These are phyloP conservation scores for Aphodius granarius DNA, from an alignment of 2,888 invertebrate genomes.

Conservation along the genomic window DNA sequence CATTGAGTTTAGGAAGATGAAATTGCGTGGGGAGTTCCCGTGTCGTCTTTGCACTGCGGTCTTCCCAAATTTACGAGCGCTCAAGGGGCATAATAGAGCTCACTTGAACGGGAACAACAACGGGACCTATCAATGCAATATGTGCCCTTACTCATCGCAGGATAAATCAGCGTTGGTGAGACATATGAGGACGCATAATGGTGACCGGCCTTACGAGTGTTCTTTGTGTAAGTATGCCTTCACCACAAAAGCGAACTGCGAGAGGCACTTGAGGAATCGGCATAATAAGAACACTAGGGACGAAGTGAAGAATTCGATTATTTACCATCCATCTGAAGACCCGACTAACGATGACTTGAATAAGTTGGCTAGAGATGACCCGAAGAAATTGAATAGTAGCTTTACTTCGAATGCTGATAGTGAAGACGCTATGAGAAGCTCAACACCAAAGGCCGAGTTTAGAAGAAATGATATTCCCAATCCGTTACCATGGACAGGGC, in stretches of 20 bases:
- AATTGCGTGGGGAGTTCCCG: slow-evolving; percentile 84
- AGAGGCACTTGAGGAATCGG: slow-evolving; percentile 89
- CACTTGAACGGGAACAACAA: slow-evolving; percentile 76
- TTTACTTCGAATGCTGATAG: slow-evolving; percentile 30
- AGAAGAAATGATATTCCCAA: slow-evolving; percentile 19
- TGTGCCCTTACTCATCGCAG: slow-evolving; percentile 86
- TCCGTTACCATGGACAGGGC: slow-evolving; percentile 36
- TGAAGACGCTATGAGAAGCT: slow-evolving; percentile 44
- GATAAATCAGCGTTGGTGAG: slow-evolving; percentile 91
- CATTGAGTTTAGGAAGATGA: slow-evolving; percentile 86
- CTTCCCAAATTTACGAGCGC: slow-evolving; percentile 84
- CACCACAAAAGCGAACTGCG: slow-evolving; percentile 97
- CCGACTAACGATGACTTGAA: slow-evolving; percentile 74
- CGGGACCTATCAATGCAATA: slow-evolving; percentile 88
- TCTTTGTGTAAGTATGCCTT: slow-evolving; percentile 95
- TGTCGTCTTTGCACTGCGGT: slow-evolving; percentile 86
- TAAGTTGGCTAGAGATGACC: slow-evolving; percentile 59
- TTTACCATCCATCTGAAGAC: slow-evolving; percentile 85
- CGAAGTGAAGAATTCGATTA: slow-evolving; percentile 85
- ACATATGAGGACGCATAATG: slow-evolving; percentile 93
- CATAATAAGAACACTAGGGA: slow-evolving; percentile 85
- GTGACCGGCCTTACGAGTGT: slow-evolving; percentile 93
- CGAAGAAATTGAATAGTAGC: slow-evolving; percentile 48
- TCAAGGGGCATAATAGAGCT: slow-evolving; percentile 88
- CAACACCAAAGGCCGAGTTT: slow-evolving; percentile 47